Base-by-base conservation (phyloP, 2,797 vertebrate genomes). In the Gallinago solitaria region DNA sequence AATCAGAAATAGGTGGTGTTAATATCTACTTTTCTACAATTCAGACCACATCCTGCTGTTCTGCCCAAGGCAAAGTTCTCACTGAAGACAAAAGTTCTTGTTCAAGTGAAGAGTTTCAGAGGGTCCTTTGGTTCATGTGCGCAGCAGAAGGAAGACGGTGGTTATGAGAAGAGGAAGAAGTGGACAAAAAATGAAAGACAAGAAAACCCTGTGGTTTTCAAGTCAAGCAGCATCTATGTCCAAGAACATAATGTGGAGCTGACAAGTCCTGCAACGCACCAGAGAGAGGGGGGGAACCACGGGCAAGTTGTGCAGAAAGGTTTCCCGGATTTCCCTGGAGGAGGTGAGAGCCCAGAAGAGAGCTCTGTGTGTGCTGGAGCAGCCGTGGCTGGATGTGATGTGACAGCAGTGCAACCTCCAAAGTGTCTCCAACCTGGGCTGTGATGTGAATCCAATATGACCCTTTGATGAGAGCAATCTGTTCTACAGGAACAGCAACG, bases 181-280 rank as follows among this genome's bases (percentile, higher is more conserved):
- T 0, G 5, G 41, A 19, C 41, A 35, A n/a, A 20, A 63, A 60
- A n/a, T 0, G n/a, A 6, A 20, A 51, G 65, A 60, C 43, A n/a
- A 63, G 37, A 85, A 87, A 70, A 32, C 85, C 90, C 89, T 35
- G 74, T 3, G 85, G 87, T 5, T 73, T 91, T 90, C 89, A n/a
- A 93, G 71, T 94, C 95, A 82, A 61, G 71, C 76, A 45, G 16
- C 0, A 6, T 94, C 57, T 53, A 35, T 5, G 16, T n/a, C 43
- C 65, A 39, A 19, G 39, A 57, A 41, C 32, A 37, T 9, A 50
- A 65, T 0, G 32, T 54, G 43, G 84, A 86, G 54, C 77, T 91
- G 92, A 80, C 94, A 83, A 33, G 2, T 27, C 71, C 80, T 16
- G 3, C 16, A 43, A 0, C 0, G 21, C 68, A 51, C 69, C 69